Base-by-base conservation (phyloP, 2,797 vertebrate species). In the Coreius guichenoti region DNA sequence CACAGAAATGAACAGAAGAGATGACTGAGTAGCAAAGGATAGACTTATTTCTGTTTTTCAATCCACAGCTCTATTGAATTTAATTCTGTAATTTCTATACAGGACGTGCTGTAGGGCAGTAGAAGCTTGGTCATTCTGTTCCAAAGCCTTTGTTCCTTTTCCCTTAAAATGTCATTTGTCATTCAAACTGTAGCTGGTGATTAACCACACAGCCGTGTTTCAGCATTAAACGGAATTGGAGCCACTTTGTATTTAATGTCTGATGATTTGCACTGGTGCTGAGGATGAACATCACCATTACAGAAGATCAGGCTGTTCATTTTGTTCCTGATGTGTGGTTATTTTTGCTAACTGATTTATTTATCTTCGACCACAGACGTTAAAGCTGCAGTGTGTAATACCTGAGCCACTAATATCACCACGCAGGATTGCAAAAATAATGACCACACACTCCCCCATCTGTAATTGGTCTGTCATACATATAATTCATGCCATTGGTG, bases 151-250 rank as follows among this genome's bases (percentile, higher is more conserved):
- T 29, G 26, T 65, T 85, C 49, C 26, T n/a, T 51, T 68, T 12
- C 69, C 83, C 43, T 79, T 86, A 85, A 86, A 86, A 81, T 84
- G 83, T 85, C 82, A 82, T 26, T 80, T 85, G 75, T 80, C 54
- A 81, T 84, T 87, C 76, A 81, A 45, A 17, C 49, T 81, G 36
- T 43, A 43, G 72, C n/a, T 73, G 73, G 49, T 84, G 81, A 88
- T 86, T 84, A 87, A 86, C 58, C 68, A 58, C 17, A 83, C 49
- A 81, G 47, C 31, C 45, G n/a, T 76, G 68, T 61, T 83, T 74
- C 17, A 65, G 61, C 73, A 86, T 73, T 58, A 82, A 47, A 58
- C 51, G 31, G 7, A 79, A 84, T 36, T 26, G 79, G 26, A 43
- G 61, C 72, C 23, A 85, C 58, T 78, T 80, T 56, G 29, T 26